Evolutionary conservation across 2,113 vertebrate species (phyloP), one percentile per base, ranked within the genome.

Genomic region (Crotophaga sulcirostris): DNA sequence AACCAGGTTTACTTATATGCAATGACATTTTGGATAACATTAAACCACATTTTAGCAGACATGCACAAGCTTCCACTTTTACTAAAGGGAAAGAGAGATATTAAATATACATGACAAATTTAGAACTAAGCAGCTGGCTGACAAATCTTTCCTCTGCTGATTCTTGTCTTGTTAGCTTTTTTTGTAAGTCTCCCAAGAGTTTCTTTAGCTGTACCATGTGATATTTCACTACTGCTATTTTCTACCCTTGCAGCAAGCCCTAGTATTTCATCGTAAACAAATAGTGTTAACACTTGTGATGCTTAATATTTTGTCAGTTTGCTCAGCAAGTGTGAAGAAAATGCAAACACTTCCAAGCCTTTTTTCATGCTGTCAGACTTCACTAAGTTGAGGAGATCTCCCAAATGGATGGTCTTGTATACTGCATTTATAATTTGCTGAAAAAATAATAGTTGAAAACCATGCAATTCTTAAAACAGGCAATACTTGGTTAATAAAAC

Each of bases 311-410:
- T 96, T 92, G 81, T 84, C 93, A 95, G 73, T 87, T 97, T 93
- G 77, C 81, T 97, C 89, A 97, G 81, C 89, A 96, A 93, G 77
- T 97, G 90, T 96, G 96, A 95, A 89, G 72, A 58, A 94, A 96
- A 92, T 92, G 92, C 96, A 95, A 96, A 94, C 91, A 96, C 85
- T 96, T 94, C 84, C 91, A 90, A 96, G 87, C 81, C 92, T 97
- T 96, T 94, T 95, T 92, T 93, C 90, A 64, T 96, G 90, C 93
- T 96, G 94, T 96, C 95, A 97, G 95, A 93, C 96, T 97, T 93
- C 83, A 78, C 77, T 83, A 80, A 95, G 78, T 58, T 3, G 18
- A 84, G 64, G 49, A 95, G 88, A 91, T 74, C 68, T 96, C 95
- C 80, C 93, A 94, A 97, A 93, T 74, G 77, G 74, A 87, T 94